Evolutionary conservation across 2,113 vertebrate genomes (phyloP), one percentile per base, ranked within the genome.

Genomic region (Brevimyrus niger): DNA sequence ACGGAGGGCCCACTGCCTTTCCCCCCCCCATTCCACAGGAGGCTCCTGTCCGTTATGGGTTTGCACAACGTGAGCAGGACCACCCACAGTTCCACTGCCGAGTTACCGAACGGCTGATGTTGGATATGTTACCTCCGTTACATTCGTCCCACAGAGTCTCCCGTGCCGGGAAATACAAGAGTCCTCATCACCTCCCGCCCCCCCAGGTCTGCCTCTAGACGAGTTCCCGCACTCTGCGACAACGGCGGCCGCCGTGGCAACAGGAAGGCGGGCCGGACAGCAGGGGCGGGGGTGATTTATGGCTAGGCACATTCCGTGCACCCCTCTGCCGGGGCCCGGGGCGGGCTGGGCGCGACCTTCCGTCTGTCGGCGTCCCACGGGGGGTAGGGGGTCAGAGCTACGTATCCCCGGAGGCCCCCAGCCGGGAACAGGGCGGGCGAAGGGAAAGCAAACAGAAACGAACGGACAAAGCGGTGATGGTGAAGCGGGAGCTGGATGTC

Each of bases 281-380:
- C 85, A 53, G 50, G 50, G 58, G 87, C 44, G 9, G 38, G 4
- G 3, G 35, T 90, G 90, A 90, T 90, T 90, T 84, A 90, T 90
- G 46, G 90, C 61, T 82, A 47, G 55, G 50, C 73, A 86, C 76
- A 53, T 73, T 88, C 50, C 15, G 73, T 23, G 86, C 73, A n/a
- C 19, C 86, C 86, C 51, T 50, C 87, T 38, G 31, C 58, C 38
- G 35, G 85, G 58, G 38, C 44, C 61, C n/a, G 23, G 58, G 84
- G 85, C 69, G 2, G 35, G 47, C 47, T 86, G n/a, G 23, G 44
- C 10, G 46, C 38, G 46, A 86, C 82, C 90, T 90, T 73, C 61
- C 7, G 38, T 44, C 87, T 38, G 38, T 23, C 53, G 19, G 51
- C 3, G 55, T 47, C 46, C 80, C 61, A 8, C 1, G 11, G 89